Evolutionary conservation across 2,797 vertebrate species (phyloP).

Genomic region (Megaceryle alcyon): DNA sequence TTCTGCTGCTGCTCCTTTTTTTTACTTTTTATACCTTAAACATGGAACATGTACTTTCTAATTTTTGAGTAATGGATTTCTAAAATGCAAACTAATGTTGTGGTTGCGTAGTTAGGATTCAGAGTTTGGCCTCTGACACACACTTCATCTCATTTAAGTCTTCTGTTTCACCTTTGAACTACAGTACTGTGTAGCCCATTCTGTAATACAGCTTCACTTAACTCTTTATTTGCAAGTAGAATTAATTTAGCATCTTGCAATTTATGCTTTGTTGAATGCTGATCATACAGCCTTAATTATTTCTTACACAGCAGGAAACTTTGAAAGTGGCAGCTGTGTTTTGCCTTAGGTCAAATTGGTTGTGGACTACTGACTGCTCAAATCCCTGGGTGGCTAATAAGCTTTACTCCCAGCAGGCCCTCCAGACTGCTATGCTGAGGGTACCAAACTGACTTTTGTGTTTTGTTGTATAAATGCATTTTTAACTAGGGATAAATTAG

Average conservation of each 20-base stretch:
- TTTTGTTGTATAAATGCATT: constrained; percentile 14
- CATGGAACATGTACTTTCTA: neutral
- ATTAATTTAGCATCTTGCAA: constrained; percentile 36
- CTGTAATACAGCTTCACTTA: neutral
- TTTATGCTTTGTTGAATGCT: constrained; percentile 34
- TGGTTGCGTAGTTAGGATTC: neutral
- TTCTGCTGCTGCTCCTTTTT: neutral
- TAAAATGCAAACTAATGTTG: neutral
- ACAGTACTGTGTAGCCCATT: neutral
- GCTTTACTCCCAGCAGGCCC: constrained; percentile 27
- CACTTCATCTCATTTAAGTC: neutral
- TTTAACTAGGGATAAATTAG: constrained; percentile 28
- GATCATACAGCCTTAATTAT: constrained; percentile 59
- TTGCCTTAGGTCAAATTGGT: constrained; percentile 57
- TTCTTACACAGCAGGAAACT: constrained; percentile 66
- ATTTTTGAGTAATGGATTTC: neutral
- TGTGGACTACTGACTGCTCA: constrained; percentile 29
- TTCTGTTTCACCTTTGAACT: neutral
- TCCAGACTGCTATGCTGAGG: neutral
- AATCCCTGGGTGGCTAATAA: constrained; percentile 47
- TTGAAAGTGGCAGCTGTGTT: constrained; percentile 66
- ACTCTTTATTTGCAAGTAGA: constrained; percentile 32
- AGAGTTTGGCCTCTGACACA: neutral
- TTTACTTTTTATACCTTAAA: neutral
- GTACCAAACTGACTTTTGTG: neutral